These are phyloP conservation scores for Syngnathus floridae DNA, from an alignment of 2,113 vertebrate species.

Conservation along the genomic window DNA sequence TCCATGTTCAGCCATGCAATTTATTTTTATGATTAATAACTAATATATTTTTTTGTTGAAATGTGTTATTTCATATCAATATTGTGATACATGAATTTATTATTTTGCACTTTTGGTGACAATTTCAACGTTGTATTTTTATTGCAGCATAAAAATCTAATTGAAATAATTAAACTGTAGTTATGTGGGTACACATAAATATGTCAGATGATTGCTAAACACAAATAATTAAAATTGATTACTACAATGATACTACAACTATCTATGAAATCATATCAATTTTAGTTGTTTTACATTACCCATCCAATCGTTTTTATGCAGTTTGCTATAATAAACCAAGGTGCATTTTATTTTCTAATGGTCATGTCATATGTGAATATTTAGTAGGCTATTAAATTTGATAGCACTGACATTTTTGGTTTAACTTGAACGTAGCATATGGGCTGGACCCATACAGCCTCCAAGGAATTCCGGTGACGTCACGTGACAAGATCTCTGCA, in stretches of 20 bases:
- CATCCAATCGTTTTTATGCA: not conserved
- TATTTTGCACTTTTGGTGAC: not conserved
- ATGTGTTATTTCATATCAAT: not conserved
- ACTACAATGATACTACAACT: not conserved
- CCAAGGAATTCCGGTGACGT: conserved; percentile 46
- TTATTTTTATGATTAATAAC: not conserved
- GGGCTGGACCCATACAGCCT: conserved; percentile 22
- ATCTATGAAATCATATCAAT: not conserved
- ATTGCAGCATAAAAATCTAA: not conserved
- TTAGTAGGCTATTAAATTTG: not conserved
- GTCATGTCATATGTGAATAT: too few relatives aligned
- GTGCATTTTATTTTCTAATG: not conserved
- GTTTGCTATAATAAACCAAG: not conserved
- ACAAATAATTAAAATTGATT: too few relatives aligned
- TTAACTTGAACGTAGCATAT: conserved; percentile 25
- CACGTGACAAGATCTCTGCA: conserved; percentile 70
- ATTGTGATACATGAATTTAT: not conserved
- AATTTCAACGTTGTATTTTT: not conserved
- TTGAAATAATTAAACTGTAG: too few relatives aligned
- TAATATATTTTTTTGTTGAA: too few relatives aligned
- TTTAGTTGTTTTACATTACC: not conserved
- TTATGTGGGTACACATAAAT: too few relatives aligned
- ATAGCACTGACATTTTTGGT: not conserved
- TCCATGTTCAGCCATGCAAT: not conserved
- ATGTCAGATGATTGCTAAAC: too few relatives aligned